Percentiles rank a stretch among this genome's conserved stretches.
Conservation (phyloP, 2,113 vertebrate genomes). For the Condylura cristata region DNA sequence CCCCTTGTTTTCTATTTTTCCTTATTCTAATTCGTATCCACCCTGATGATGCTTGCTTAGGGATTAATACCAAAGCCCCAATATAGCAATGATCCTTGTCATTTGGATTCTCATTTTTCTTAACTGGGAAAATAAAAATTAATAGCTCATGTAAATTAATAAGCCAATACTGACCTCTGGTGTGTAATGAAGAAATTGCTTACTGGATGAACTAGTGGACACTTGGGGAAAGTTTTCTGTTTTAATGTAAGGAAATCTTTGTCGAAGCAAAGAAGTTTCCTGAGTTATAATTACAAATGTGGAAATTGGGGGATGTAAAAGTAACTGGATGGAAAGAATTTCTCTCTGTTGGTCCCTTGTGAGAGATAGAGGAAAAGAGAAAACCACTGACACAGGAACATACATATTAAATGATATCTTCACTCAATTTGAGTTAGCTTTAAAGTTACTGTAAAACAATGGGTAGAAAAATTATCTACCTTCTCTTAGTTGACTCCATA, state of each 20-base stretch:
- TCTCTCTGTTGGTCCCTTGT: neutral
- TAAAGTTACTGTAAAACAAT: neutral
- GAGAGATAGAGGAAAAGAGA: neutral
- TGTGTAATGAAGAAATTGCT: constrained; percentile 76
- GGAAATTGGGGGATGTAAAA: neutral
- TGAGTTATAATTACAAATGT: neutral
- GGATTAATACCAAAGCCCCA: neutral
- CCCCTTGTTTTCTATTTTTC: neutral
- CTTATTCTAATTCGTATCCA: neutral
- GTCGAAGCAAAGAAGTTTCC: neutral
- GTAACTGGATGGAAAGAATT: neutral
- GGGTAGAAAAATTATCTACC: neutral
- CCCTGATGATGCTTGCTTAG: neutral
- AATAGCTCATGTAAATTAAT: constrained; percentile 69
- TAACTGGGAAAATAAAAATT: constrained; percentile 56
- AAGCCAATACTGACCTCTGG: constrained; percentile 87
- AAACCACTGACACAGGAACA: neutral
- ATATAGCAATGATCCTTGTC: neutral
- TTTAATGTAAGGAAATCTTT: neutral
- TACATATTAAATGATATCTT: neutral
- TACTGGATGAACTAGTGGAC: neutral
- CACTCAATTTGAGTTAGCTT: neutral
- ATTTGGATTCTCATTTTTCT: constrained; percentile 52
- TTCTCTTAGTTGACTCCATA: neutral
- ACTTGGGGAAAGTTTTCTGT: neutral